Percentiles rank a stretch among this genome's conserved stretches.
phyloP scores from a whole-genome alignment of 2,888 invertebrate genomes.

The Salticus scenicus region DNA sequence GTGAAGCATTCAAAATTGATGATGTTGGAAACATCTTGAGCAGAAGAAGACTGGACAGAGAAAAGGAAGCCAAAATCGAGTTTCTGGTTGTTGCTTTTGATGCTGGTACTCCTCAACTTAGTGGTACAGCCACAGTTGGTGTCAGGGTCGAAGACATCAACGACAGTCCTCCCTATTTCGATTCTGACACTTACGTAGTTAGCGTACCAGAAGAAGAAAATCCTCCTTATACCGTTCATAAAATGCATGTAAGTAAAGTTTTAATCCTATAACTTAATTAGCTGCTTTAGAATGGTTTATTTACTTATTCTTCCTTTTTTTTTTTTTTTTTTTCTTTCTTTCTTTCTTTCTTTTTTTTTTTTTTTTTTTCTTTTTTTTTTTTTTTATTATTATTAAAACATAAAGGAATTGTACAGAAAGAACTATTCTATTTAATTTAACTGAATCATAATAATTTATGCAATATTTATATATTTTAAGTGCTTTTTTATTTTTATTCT shows the following conservation, averaged over 20 bases:
- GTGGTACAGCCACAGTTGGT: constrained; percentile 72
- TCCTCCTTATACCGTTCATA: constrained; percentile 72
- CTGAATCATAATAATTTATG: too few species aligned
- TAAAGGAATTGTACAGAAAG: too few species aligned
- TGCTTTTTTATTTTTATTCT: too few species aligned
- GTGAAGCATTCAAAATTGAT: constrained; percentile 72
- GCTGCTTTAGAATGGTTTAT: too few species aligned
- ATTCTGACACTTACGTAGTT: constrained; percentile 71
- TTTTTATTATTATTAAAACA: too few species aligned
- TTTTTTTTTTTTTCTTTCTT: neutral
- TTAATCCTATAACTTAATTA: too few species aligned
- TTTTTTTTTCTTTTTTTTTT: too few species aligned
- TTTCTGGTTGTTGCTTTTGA: constrained; percentile 72
- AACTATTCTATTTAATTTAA: too few species aligned
- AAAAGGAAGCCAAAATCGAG: constrained; percentile 71
- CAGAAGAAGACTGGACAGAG: constrained; percentile 71
- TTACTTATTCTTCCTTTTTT: neutral
- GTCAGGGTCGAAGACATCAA: constrained; percentile 90
- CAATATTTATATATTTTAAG: too few species aligned
- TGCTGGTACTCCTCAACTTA: constrained; percentile 72
- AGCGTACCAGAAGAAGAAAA: constrained; percentile 72
- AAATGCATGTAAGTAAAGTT: constrained; percentile 68
- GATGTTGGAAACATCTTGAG: constrained; percentile 71
- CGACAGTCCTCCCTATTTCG: constrained; percentile 88
- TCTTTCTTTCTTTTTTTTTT: too few species aligned